phyloP scores from a whole-genome alignment of 2,888 invertebrate species.

The Pediacus dermestoides region DNA sequence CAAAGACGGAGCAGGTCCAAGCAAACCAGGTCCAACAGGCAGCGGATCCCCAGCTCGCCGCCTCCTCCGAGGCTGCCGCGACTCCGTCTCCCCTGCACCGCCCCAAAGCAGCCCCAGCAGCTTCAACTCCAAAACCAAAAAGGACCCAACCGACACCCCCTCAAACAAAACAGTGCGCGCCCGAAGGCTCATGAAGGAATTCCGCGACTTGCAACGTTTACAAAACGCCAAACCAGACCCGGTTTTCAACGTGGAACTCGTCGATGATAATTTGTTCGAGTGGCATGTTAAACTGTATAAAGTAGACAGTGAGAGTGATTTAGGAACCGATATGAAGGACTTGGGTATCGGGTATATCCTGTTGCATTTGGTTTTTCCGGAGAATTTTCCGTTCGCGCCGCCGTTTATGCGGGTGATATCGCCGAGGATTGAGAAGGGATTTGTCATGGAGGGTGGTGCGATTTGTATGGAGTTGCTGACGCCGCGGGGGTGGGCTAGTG shows the following conservation, averaged over 20 bases:
- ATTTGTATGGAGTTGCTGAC: constrained; percentile 87
- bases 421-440: constrained; percentile 66
- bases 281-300: constrained; percentile 81
- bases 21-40: constrained; percentile 47
- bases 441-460: constrained; percentile 88
- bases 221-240: constrained; percentile 69
- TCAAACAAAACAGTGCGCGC: constrained; percentile 67
- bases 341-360: constrained; percentile 70
- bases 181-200: constrained; percentile 81
- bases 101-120: constrained; percentile 43
- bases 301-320: constrained; percentile 79
- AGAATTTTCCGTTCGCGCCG: constrained; percentile 85
- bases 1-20: constrained; percentile 60
- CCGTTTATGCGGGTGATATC: constrained; percentile 71
- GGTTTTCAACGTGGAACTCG: constrained; percentile 77
- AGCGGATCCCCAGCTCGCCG: constrained; percentile 47
- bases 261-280: constrained; percentile 83
- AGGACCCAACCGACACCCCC: constrained; percentile 40
- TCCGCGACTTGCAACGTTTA: constrained; percentile 69
- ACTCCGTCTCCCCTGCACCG: constrained; percentile 45
- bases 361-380: constrained; percentile 78
- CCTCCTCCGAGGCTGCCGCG: constrained; percentile 43
- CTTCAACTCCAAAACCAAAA: constrained; percentile 39
- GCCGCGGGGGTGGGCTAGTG: constrained; percentile 84
- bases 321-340: constrained; percentile 78